These are phyloP conservation scores for Chydorus sphaericus DNA, from an alignment of 2,888 invertebrate species.

Conservation along the genomic window DNA sequence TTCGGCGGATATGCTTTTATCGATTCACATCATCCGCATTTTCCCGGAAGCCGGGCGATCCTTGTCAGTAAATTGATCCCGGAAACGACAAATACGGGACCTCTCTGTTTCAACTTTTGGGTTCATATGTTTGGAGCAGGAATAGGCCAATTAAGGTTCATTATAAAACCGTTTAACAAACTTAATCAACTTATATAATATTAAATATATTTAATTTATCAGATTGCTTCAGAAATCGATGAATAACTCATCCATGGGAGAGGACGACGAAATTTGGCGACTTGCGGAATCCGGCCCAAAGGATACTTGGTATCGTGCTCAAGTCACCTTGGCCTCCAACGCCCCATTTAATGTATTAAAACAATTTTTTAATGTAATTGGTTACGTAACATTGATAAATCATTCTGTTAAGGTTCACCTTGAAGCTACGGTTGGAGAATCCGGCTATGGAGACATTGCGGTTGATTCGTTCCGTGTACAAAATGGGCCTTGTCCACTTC, in stretches of 20 bases:
- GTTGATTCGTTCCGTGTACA: conserved; percentile 12
- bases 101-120: conserved; percentile 14
- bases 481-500: conserved; percentile 12
- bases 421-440: conserved; percentile 15
- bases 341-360: conserved; percentile 13
- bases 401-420: conserved; percentile 6
- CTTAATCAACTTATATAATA: background rate
- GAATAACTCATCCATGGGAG: background rate
- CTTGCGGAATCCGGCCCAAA: conserved; percentile 6
- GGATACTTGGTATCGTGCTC: conserved; percentile 13
- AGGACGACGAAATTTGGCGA: conserved; percentile 11
- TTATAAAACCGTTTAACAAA: background rate
- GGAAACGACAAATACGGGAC: background rate
- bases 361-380: background rate
- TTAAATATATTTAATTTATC: background rate
- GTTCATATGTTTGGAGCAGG: conserved; percentile 15
- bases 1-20: conserved; percentile 15
- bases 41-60: conserved; percentile 9
- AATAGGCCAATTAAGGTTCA: conserved; percentile 13
- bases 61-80: conserved; percentile 2
- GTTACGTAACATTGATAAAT: background rate
- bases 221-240: background rate
- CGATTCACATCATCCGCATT: conserved; percentile 11
- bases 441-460: conserved; percentile 14
- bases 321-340: conserved; percentile 13